Evolutionary conservation across 2,113 vertebrate genomes (phyloP).

Genomic region (Noturus placidus): DNA sequence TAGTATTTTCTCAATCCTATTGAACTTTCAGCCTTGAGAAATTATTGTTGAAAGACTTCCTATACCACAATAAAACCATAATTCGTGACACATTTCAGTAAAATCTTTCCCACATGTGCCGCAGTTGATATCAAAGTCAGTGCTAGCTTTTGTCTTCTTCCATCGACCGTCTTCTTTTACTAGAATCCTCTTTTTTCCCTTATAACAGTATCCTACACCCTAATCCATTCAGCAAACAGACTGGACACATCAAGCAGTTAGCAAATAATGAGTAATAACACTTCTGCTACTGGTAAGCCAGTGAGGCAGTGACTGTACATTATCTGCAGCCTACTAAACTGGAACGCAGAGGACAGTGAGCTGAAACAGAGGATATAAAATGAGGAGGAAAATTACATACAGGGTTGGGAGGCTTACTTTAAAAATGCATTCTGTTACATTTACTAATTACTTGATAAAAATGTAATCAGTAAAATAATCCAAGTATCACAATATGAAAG

Average conservation of each 20-base stretch:
- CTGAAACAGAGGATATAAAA: constrained; percentile 42
- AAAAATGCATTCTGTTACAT: too few relatives aligned
- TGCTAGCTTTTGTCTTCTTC: constrained; percentile 29
- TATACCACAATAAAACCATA: constrained; percentile 34
- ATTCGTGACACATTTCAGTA: constrained; percentile 17
- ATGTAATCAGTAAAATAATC: too few relatives aligned
- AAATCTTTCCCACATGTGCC: constrained; percentile 53
- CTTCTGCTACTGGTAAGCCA: constrained; percentile 16
- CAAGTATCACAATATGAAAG: too few relatives aligned
- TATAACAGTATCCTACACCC: neutral
- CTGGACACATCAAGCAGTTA: neutral
- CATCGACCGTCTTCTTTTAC: constrained; percentile 24
- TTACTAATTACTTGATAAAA: too few relatives aligned
- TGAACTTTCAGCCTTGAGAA: neutral
- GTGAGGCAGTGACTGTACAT: constrained; percentile 2
- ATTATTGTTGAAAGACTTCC: neutral
- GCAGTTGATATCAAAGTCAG: constrained; percentile 48
- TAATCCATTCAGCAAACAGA: neutral
- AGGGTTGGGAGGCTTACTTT: too few relatives aligned
- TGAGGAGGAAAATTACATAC: constrained; percentile 39
- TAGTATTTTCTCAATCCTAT: neutral
- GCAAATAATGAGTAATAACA: neutral
- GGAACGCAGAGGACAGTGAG: constrained; percentile 47
- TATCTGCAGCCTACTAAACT: constrained; percentile 54
- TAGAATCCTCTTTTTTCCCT: neutral